These are phyloP conservation scores for Salvelinus namaycush DNA, from an alignment of 2,113 vertebrate genomes.

Conservation along the genomic window DNA sequence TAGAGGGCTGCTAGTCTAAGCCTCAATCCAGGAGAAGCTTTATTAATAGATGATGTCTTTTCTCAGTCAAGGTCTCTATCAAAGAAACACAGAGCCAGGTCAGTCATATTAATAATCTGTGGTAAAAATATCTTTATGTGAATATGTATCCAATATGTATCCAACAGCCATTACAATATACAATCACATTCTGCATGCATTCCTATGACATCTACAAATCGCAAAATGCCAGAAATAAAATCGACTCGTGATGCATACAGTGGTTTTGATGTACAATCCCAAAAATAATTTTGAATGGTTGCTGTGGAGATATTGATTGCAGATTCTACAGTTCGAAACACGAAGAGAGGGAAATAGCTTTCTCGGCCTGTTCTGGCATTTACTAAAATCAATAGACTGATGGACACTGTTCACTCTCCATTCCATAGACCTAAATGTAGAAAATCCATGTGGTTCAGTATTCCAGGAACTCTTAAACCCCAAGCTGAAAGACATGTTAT, in stretches of 20 bases:
- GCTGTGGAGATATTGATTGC: background rate
- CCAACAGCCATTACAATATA: background rate
- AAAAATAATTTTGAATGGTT: background rate
- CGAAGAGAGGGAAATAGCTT: background rate
- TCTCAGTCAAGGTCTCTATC: background rate
- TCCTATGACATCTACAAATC: background rate
- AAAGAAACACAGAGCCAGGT: too few species aligned
- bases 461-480: too few species aligned
- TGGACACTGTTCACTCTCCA: too few species aligned
- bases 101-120: background rate
- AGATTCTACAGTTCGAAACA: background rate
- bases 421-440: too few species aligned
- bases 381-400: too few species aligned
- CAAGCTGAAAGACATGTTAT: too few species aligned
- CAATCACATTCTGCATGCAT: background rate
- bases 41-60: background rate
- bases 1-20: background rate
- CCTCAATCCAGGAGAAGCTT: background rate
- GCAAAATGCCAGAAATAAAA: too few species aligned
- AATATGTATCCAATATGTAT: background rate
- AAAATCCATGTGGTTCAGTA: too few species aligned
- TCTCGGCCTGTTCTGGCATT: too few species aligned
- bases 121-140: background rate
- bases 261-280: background rate
- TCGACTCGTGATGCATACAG: background rate